These are phyloP conservation scores for Scrobipalpa atriplicella DNA, from an alignment of 2,888 invertebrate species.

Conservation along the genomic window DNA sequence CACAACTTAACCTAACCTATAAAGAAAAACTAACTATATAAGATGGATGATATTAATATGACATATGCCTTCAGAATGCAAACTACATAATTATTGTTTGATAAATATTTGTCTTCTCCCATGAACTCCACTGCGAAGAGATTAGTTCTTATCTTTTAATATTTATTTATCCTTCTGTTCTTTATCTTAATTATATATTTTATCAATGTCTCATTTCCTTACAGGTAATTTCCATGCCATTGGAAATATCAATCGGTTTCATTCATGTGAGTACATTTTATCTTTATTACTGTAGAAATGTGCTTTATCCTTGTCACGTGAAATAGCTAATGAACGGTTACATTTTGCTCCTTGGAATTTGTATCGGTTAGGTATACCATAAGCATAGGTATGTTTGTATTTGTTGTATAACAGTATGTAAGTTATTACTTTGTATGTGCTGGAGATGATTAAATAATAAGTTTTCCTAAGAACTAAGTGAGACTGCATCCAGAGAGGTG, in stretches of 20 bases:
- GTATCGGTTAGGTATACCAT: neutral
- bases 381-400: neutral
- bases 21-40: too few species aligned
- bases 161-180: neutral
- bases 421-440: too few species aligned
- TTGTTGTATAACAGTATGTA: too few species aligned
- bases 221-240: slow-evolving; percentile 71
- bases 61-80: too few species aligned
- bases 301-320: slow-evolving; percentile 7
- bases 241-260: slow-evolving; percentile 60
- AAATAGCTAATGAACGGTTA: slow-evolving; percentile 4
- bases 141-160: neutral
- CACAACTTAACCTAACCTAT: too few species aligned
- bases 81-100: too few species aligned
- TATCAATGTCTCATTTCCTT: slow-evolving; percentile 47
- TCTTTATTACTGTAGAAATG: slow-evolving; percentile 26
- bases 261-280: slow-evolving; percentile 60
- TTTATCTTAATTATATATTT: slow-evolving; percentile 18
- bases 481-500: too few species aligned
- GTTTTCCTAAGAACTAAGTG: too few species aligned
- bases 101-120: too few species aligned
- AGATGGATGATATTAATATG: too few species aligned
- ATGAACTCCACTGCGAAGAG: neutral
- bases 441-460: too few species aligned
- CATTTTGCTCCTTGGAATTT: slow-evolving; percentile 26